Conservation (phyloP, 2,888 invertebrate genomes). For the Brachypterus glaber region DNA sequence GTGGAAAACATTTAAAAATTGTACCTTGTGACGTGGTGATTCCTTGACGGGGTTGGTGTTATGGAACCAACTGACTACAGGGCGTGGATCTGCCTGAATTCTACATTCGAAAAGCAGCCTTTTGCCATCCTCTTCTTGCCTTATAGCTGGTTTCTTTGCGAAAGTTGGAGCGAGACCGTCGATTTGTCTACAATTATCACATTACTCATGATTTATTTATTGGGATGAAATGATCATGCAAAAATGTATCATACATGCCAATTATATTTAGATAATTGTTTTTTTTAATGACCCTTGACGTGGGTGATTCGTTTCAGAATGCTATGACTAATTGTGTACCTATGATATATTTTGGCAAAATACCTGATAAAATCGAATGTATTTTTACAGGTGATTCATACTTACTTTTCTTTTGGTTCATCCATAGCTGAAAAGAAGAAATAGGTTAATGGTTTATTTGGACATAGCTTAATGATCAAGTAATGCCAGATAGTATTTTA, state of each 20-base stretch:
- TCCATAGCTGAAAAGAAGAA: slow-evolving; percentile 74
- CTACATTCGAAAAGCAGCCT: slow-evolving; percentile 88
- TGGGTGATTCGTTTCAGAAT: slow-evolving; percentile 27
- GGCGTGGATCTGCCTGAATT: slow-evolving; percentile 87
- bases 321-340: slow-evolving; percentile 27
- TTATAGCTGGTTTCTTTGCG: slow-evolving; percentile 93
- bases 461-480: not conserved
- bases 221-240: no score
- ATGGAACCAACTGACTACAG: slow-evolving; percentile 84
- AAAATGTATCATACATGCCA: no score
- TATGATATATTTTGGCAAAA: slow-evolving; percentile 31
- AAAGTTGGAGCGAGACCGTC: slow-evolving; percentile 97
- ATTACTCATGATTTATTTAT: no score
- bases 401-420: slow-evolving; percentile 93
- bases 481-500: no score
- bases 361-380: slow-evolving; percentile 4
- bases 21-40: slow-evolving; percentile 78
- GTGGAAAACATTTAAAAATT: no score
- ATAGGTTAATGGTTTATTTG: not conserved
- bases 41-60: slow-evolving; percentile 73
- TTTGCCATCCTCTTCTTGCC: slow-evolving; percentile 95
- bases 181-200: slow-evolving; percentile 93
- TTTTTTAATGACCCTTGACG: slow-evolving; percentile 34
- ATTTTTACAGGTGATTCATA: slow-evolving; percentile 35
- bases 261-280: no score